Conservation (phyloP, 2,888 invertebrate species). For the Cyrtodaria siliqua region DNA sequence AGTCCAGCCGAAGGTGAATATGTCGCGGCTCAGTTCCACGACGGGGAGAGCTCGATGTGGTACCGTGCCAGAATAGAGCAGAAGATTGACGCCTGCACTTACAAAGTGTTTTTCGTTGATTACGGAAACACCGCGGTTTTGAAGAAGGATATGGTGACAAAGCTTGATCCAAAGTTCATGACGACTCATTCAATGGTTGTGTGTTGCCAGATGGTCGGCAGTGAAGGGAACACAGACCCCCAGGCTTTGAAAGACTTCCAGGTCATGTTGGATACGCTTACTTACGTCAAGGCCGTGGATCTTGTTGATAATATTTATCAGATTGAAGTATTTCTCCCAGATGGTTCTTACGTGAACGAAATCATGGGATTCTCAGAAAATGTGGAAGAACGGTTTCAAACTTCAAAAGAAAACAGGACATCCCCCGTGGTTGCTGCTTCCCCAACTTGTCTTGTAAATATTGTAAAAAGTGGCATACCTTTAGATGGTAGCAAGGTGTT, state of each 20-base stretch:
- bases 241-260: slow-evolving; percentile 5
- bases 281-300: slow-evolving; percentile 37
- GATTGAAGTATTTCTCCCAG: slow-evolving; percentile 15
- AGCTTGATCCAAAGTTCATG: slow-evolving; percentile 42
- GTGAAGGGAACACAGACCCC: slow-evolving; percentile 8
- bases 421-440: too few species aligned
- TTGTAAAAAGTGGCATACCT: slow-evolving; percentile 1
- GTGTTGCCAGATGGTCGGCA: slow-evolving; percentile 46
- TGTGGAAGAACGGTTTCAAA: background rate
- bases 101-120: slow-evolving; percentile 78
- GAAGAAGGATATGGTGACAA: slow-evolving; percentile 31
- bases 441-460: background rate
- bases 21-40: slow-evolving; percentile 59
- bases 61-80: slow-evolving; percentile 58
- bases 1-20: slow-evolving; percentile 59
- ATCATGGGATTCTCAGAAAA: slow-evolving; percentile 7
- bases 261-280: slow-evolving; percentile 8
- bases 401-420: too few species aligned
- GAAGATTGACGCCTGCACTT: slow-evolving; percentile 42
- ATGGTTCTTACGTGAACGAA: slow-evolving; percentile 36
- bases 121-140: slow-evolving; percentile 78
- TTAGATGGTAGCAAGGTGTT: slow-evolving; percentile 18
- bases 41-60: slow-evolving; percentile 32
- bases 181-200: slow-evolving; percentile 63
- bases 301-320: slow-evolving; percentile 19